A percentile compares a stretch with the other conserved stretches of the same genome.
These are phyloP conservation scores for Linyphia triangularis DNA, from an alignment of 2,888 invertebrate species.

Conservation along the genomic window DNA sequence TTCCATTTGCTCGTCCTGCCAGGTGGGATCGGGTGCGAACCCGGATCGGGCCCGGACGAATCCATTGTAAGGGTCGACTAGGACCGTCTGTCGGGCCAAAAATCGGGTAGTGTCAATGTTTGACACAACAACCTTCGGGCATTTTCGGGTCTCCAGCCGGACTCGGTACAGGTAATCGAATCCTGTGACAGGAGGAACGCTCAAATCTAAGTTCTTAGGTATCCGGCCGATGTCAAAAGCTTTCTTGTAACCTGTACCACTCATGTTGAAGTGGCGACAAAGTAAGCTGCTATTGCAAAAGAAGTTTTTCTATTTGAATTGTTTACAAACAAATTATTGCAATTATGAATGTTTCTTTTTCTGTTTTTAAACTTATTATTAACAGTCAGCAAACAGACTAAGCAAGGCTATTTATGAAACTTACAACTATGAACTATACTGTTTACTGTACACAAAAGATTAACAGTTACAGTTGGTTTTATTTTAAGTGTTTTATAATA, in stretches of 20 bases:
- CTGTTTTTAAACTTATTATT: no score
- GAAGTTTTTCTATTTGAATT: no score
- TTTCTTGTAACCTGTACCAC: neutral
- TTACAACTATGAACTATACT: no score
- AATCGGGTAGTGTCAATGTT: slow-evolving; percentile 81
- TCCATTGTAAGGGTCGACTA: slow-evolving; percentile 79
- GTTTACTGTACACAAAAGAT: no score
- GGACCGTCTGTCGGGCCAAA: slow-evolving; percentile 79
- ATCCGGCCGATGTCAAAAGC: slow-evolving; percentile 39
- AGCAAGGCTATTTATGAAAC: no score
- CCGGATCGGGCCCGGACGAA: slow-evolving; percentile 82
- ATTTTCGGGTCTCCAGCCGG: slow-evolving; percentile 83
- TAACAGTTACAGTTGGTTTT: no score
- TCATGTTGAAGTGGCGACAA: neutral
- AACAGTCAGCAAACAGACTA: no score
- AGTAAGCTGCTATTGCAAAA: no score
- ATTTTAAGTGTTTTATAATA: no score
- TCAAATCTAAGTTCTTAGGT: slow-evolving; percentile 37
- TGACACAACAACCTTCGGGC: slow-evolving; percentile 82
- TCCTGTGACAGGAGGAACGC: slow-evolving; percentile 38
- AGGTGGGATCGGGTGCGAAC: slow-evolving; percentile 81
- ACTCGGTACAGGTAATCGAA: slow-evolving; percentile 66
- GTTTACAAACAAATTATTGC: no score
- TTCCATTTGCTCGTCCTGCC: slow-evolving; percentile 86
- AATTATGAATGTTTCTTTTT: no score